Conservation (phyloP, 2,113 vertebrate genomes). For the Seriola quinqueradiata region DNA sequence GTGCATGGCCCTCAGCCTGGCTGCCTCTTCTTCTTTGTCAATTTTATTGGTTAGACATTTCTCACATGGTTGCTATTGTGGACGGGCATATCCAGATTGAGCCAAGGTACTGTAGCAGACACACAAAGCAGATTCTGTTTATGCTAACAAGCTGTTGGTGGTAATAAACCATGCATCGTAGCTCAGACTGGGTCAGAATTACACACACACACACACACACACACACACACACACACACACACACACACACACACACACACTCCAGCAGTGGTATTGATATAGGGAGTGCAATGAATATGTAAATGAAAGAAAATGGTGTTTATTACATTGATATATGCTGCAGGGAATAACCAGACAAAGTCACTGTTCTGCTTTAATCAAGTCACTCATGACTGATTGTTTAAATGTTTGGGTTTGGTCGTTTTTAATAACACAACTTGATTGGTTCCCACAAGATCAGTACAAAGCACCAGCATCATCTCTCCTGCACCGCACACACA, state of each 20-base stretch:
- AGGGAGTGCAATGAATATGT: conserved; percentile 9
- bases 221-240: conserved; percentile 3
- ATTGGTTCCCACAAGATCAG: conserved; percentile 32
- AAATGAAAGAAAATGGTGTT: conserved; percentile 4
- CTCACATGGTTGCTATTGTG: conserved; percentile 62
- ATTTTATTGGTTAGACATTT: conserved; percentile 52
- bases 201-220: conserved; percentile 1
- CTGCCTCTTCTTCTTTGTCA: conserved; percentile 44
- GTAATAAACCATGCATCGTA: conserved; percentile 53
- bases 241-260: conserved; percentile 10
- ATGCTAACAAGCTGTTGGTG: conserved; percentile 44
- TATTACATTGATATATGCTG: neutral
- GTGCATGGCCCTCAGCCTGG: conserved; percentile 18
- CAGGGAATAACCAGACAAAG: neutral
- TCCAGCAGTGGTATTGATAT: conserved; percentile 1
- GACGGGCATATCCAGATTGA: conserved; percentile 30
- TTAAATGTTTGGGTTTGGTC: neutral
- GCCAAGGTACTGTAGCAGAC: conserved; percentile 25
- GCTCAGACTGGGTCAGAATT: conserved; percentile 22
- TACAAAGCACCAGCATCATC: neutral
- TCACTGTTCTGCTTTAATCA: conserved; percentile 1
- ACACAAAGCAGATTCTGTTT: conserved; percentile 69
- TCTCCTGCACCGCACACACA: conserved; percentile 26
- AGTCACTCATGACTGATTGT: neutral
- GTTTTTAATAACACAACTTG: conserved; percentile 21